Conservation (phyloP, 2,888 invertebrate species). For the Ochropleura plecta region DNA sequence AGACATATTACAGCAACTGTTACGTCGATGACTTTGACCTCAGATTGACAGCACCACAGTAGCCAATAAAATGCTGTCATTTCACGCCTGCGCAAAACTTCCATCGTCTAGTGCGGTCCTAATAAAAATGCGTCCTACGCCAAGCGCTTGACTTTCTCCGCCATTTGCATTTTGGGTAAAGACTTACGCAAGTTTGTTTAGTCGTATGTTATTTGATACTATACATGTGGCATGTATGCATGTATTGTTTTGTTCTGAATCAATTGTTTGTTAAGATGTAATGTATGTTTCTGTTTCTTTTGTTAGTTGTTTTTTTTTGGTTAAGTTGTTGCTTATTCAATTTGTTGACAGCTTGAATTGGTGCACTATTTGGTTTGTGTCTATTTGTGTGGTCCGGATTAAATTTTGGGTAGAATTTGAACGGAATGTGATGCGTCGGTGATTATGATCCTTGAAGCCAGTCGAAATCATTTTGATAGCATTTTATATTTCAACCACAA, state of each 20-base stretch:
- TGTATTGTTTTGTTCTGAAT: conserved; percentile 59
- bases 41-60: conserved; percentile 41
- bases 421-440: too few species aligned
- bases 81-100: conserved; percentile 68
- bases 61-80: conserved; percentile 45
- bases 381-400: conserved; percentile 32
- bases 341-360: conserved; percentile 14
- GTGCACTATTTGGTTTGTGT: neutral
- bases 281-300: conserved; percentile 23
- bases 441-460: too few species aligned
- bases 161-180: conserved; percentile 77
- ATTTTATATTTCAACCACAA: too few species aligned
- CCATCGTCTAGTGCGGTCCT: conserved; percentile 60
- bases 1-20: conserved; percentile 1
- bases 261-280: conserved; percentile 55
- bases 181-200: conserved; percentile 61
- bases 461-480: too few species aligned
- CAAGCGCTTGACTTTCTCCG: conserved; percentile 71
- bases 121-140: conserved; percentile 79
- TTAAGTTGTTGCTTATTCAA: conserved; percentile 18
- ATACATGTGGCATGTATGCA: conserved; percentile 37
- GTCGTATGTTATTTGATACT: conserved; percentile 63
- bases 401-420: neutral
- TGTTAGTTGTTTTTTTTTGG: conserved; percentile 22
- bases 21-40: conserved; percentile 21